Evolutionary conservation across 2,888 invertebrate species (phyloP), one percentile per base, ranked within the genome.

Genomic region (Alentia gelatinosa): DNA sequence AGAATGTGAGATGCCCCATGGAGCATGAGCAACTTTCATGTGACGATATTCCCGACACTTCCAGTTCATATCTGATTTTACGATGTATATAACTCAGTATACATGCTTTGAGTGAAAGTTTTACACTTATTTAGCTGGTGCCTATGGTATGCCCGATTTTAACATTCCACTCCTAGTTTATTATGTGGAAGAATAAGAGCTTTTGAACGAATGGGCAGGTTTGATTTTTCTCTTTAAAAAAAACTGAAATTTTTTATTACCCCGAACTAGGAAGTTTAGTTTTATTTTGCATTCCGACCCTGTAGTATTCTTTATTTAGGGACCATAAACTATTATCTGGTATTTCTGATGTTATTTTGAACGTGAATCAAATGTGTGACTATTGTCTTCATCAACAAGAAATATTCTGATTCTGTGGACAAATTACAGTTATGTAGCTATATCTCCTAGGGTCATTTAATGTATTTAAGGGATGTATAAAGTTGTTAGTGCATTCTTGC

Each of bases 401-500:
- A n/a, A 12, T 19, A 56, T 56, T 19, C 68, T 12, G 68, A 26
- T 68, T 26, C 26, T 68, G 68, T 68, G 68, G 68, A 68, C n/a
- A n/a, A 68, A 68, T 26, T 26, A 68, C 30, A 4, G 30, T 68
- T 68, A 19, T 68, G 26, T 68, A 68, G 4, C 68, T 68, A 30
- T 68, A 68, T 68, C 68, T 30, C n/a, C 68, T 68, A 30, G n/a
- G 68, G 26, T 30, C 33, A 68, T 68, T 68, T 68, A 12, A 79
- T 37, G 37, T 79, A 79, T 79, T 79, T 79, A 79, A 79, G 79
- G 79, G n/a, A 39, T 79, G 79, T 79, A 79, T 79, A 79, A 79
- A 79, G 79, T 79, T 79, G 79, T 79, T 79, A 37, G 37, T 79
- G 79, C 79, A 39, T 79, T 79, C 79, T 79, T 79, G 79, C 79